Conservation (phyloP, 2,797 vertebrate species). For the Hyperoplus lanceolatus region DNA sequence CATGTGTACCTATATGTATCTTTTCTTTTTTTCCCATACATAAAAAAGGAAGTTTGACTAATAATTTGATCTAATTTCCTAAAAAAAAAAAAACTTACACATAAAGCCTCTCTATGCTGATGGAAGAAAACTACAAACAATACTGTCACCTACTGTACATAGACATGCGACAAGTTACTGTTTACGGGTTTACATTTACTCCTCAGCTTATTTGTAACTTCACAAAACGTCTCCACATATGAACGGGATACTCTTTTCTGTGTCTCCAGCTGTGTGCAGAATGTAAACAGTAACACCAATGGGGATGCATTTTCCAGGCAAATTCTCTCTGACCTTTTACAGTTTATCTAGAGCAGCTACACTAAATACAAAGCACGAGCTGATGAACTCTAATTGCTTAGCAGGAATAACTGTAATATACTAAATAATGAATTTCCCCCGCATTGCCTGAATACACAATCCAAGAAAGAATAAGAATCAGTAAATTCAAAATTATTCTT, state of each 20-base stretch:
- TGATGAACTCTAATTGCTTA: not conserved
- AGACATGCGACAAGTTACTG: too few species aligned
- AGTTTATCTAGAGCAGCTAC: not conserved
- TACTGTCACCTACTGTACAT: not conserved
- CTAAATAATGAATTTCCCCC: not conserved
- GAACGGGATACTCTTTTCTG: not conserved
- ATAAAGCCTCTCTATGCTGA: not conserved
- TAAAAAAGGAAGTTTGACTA: not conserved
- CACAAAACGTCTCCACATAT: not conserved
- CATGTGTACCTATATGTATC: too few species aligned
- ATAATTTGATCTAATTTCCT: not conserved
- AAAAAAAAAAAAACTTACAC: not conserved
- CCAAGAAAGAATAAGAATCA: not conserved
- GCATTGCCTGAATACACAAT: not conserved
- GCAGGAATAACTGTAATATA: not conserved
- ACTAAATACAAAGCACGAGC: not conserved
- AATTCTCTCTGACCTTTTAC: not conserved
- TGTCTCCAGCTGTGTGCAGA: not conserved
- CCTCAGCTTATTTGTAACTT: not conserved
- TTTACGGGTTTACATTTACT: not conserved
- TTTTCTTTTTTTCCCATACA: too few species aligned
- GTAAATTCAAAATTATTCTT: not conserved
- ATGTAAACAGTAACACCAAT: not conserved
- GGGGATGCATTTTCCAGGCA: not conserved
- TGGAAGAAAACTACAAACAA: not conserved